Evolutionary conservation across 2,113 vertebrate species (phyloP).

Genomic region (Eurypyga helias): DNA sequence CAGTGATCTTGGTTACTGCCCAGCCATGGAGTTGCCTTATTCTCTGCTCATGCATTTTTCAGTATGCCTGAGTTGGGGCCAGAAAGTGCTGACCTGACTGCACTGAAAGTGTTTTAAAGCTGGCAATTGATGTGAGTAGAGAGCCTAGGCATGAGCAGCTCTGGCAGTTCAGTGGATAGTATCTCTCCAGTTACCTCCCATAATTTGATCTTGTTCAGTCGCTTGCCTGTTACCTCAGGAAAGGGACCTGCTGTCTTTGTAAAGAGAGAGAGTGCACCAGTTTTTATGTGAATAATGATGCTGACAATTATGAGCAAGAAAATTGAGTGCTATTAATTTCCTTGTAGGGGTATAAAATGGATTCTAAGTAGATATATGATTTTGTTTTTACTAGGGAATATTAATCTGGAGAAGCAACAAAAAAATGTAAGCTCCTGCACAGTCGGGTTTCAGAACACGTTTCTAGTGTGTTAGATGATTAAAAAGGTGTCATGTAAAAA

Average conservation of each 20-base stretch:
- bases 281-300: not conserved
- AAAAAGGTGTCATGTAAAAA: not conserved
- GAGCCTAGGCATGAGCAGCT: not conserved
- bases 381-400: not conserved
- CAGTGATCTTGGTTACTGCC: rapidly evolving
- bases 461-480: not conserved
- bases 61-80: not conserved
- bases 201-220: not conserved
- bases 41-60: not conserved
- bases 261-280: not conserved
- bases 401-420: not conserved
- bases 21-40: not conserved
- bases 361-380: not conserved
- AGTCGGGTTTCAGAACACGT: not conserved
- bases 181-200: not conserved
- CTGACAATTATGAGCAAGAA: not conserved
- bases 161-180: not conserved
- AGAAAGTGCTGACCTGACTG: not conserved
- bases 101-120: not conserved
- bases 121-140: not conserved
- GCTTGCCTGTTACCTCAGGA: not conserved
- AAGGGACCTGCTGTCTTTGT: not conserved
- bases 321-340: not conserved
- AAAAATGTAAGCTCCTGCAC: not conserved
- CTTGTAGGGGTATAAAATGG: not conserved